Evolutionary conservation across 2,888 invertebrate genomes (phyloP).

Genomic region (Heliconius charithonia): DNA sequence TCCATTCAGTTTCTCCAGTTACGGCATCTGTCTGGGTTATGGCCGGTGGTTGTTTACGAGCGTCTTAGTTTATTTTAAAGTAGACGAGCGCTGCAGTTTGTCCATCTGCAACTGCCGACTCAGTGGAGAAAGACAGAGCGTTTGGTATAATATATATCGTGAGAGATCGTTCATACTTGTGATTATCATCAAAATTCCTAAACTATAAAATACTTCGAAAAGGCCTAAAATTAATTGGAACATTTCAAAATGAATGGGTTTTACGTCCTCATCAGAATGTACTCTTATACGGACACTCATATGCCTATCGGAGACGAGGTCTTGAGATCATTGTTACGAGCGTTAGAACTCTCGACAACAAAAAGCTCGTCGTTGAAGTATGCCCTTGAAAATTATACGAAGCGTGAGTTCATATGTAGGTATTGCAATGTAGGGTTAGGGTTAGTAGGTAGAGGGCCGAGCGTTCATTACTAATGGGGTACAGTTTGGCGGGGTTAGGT

Average conservation of each 20-base stretch:
- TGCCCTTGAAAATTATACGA: conserved; percentile 53
- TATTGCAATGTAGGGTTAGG: conserved; percentile 19
- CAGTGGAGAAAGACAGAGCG: conserved; percentile 34
- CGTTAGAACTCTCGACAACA: conserved; percentile 55
- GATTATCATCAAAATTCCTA: not conserved
- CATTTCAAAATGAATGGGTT: conserved; percentile 22
- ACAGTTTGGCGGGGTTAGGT: conserved; percentile 14
- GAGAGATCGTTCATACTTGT: conserved; percentile 1
- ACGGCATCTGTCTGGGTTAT: conserved; percentile 52
- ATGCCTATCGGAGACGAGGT: conserved; percentile 54
- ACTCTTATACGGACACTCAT: conserved; percentile 49
- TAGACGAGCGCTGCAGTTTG: conserved; percentile 58
- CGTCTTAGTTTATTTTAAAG: conserved; percentile 52
- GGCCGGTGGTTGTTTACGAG: conserved; percentile 51
- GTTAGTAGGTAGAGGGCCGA: conserved; percentile 1
- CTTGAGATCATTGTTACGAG: conserved; percentile 59
- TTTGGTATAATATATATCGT: conserved; percentile 22
- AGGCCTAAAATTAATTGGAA: conserved; percentile 3
- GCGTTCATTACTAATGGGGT: conserved; percentile 21
- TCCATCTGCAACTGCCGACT: conserved; percentile 57
- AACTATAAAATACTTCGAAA: not conserved
- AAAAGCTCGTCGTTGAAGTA: conserved; percentile 49
- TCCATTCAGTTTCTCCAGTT: conserved; percentile 49
- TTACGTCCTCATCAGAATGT: conserved; percentile 32
- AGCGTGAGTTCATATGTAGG: conserved; percentile 48